Percentiles rank a stretch among this genome's conserved stretches.
Conservation (phyloP, 2,797 vertebrate species). For the Spea hammondii region DNA sequence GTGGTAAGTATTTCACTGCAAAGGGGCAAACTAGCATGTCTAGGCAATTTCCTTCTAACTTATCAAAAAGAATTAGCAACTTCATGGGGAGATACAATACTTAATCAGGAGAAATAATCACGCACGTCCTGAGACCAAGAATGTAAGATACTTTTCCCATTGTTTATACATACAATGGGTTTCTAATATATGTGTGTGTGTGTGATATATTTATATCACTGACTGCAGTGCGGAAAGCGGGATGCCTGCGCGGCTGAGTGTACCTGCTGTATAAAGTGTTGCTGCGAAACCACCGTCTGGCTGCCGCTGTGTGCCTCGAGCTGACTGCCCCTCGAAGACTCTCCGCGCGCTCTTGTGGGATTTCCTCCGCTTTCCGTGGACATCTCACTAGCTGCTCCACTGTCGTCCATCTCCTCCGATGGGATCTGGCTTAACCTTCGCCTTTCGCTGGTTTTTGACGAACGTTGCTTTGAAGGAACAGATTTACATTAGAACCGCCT, state of each 20-base stretch:
- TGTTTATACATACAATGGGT: too few species aligned
- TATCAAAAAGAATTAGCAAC: too few species aligned
- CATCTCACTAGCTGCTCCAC: constrained; percentile 59
- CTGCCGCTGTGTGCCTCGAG: constrained; percentile 58
- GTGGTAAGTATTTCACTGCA: too few species aligned
- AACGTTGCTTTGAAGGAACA: constrained; percentile 59
- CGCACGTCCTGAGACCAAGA: too few species aligned
- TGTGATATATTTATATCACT: background rate
- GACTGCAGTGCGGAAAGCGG: too few species aligned
- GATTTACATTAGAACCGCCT: background rate
- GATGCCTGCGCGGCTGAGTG: rapidly evolving
- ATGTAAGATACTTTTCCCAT: too few species aligned
- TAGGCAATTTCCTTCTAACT: too few species aligned
- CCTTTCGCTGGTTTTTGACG: constrained; percentile 86
- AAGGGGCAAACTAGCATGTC: too few species aligned
- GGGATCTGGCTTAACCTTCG: constrained; percentile 88
- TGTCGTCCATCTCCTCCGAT: constrained; percentile 89
- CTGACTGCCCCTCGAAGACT: constrained; percentile 62
- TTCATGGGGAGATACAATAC: too few species aligned
- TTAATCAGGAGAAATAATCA: too few species aligned
- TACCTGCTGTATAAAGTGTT: constrained; percentile 62
- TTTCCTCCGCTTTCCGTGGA: constrained; percentile 57
- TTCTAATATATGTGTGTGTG: too few species aligned
- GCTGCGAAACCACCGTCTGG: constrained; percentile 55
- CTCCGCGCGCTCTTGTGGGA: constrained; percentile 62